Evolutionary conservation across 2,888 invertebrate genomes (phyloP), one percentile per base, ranked within the genome.

Genomic region (Ectemnius continuus): DNA sequence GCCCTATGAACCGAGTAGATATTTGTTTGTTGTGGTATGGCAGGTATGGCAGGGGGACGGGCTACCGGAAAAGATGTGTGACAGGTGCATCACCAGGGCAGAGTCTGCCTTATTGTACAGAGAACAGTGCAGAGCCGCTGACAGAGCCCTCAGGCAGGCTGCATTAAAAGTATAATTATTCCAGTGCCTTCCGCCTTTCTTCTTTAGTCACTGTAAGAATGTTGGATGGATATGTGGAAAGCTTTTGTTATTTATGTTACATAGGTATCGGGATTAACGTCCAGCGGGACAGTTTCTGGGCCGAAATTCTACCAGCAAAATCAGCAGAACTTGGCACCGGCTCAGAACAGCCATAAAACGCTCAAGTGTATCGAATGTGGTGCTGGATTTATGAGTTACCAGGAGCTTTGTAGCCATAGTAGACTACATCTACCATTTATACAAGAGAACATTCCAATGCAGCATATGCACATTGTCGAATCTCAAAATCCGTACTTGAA

Each of bases 31-130:
- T 14, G n/a, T n/a, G n/a, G n/a, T n/a, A n/a, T 6, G 52, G 16
- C 28, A 91, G 90, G 88, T 91, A 13, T 88, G 88, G 85, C 91
- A 91, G 75, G 91, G 91, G 2, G 91, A 91, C 61, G 91, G 90
- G 11, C 81, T 91, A 59, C 91, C 91, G 2, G 91, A 91, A 73
- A 91, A 89, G 81, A 88, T 91, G 85, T 91, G 91, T 46, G 89
- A 90, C 68, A 85, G 89, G 8, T 91, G 91, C 23, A 89, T 91
- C 1, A 90, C 88, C 2, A 84, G 90, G 84, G 90, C 91, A 2
- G 91, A 91, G 70, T 91, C 91, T 1, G 91, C 91, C 5, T 78
- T 91, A 18, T 79, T 91, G 18, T 91, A 89, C 73, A 83, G 91
- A 67, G 91, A 91, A 79, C 91, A 91, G 69, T 91, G 91, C 70